Evolutionary conservation across 2,888 invertebrate genomes (phyloP), one percentile per base, ranked within the genome.

Genomic region (Anaspis maculata): DNA sequence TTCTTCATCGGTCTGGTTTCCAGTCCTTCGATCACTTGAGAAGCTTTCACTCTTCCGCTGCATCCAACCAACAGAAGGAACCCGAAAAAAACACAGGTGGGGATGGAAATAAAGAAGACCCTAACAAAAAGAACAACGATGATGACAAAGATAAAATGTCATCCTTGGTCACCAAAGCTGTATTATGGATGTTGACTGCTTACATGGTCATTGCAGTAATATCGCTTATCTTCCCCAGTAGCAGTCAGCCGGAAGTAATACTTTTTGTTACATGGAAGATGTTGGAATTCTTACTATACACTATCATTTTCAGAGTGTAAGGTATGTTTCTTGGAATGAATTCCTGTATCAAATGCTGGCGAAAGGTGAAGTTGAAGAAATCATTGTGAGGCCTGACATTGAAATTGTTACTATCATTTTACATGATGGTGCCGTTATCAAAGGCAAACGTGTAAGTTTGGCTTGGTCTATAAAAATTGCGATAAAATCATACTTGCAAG

Each of bases 291-390:
- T n/a, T n/a, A n/a, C n/a, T n/a, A n/a, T n/a, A n/a, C n/a, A n/a
- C n/a, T n/a, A n/a, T n/a, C n/a, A n/a, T n/a, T n/a, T n/a, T n/a
- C n/a, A n/a, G 70, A 78, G n/a, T 70, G n/a, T n/a, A n/a, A n/a
- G 83, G 15, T 87, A 84, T 60, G 83, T 92, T 2, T 88, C 91
- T 0, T 97, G 96, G 96, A 91, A 92, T 66, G 95, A 96, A 67
- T 97, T 97, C 69, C 78, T 92, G 0, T 83, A 94, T 64, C 84
- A 91, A 41, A 89, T 97, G 87, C 66, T 97, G 32, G 81, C 87
- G 0, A 89, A 87, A 58, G 96, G 96, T 9, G 95, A 96, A 70
- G 95, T 95, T 0, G 83, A 88, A 51, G 84, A 89, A 64, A 68
- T 91, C 6, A 77, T 88, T 41, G 81, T 94, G 1, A 69, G 84